Percentiles rank a stretch among this genome's conserved stretches.
Evolutionary conservation across 2,888 invertebrate genomes (phyloP).

Genomic region (Orthosia gracilis): DNA sequence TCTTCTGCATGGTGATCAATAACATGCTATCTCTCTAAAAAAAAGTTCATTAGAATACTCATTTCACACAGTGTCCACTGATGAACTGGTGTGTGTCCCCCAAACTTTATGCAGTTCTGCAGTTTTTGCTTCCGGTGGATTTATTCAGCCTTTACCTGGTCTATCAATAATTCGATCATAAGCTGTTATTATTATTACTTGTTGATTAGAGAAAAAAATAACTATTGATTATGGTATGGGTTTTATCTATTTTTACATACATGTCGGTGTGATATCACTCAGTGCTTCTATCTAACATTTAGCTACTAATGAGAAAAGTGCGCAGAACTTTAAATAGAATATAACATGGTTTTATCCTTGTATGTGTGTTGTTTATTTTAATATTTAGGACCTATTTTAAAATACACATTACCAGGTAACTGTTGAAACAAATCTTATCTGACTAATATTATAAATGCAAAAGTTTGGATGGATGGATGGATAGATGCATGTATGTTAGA

Average conservation of each 20-base stretch:
- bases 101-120: too few species aligned
- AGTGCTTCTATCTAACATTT: background rate
- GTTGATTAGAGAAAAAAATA: conserved; percentile 6
- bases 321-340: conserved; percentile 14
- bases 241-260: conserved; percentile 17
- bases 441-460: too few species aligned
- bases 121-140: too few species aligned
- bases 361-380: conserved; percentile 23
- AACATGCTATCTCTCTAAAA: too few species aligned
- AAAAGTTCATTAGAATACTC: too few species aligned
- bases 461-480: too few species aligned
- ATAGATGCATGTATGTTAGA: too few species aligned
- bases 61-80: too few species aligned
- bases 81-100: too few species aligned
- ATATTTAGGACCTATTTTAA: conserved; percentile 6
- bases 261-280: conserved; percentile 9
- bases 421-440: background rate
- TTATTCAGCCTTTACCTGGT: too few species aligned
- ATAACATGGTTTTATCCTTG: conserved; percentile 8
- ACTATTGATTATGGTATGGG: background rate
- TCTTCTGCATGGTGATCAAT: background rate
- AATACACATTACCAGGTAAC: conserved; percentile 8
- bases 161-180: background rate
- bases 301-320: conserved; percentile 7
- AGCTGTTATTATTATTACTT: background rate